Evolutionary conservation across 2,888 invertebrate genomes (phyloP).

Genomic region (Acanthoscelides obtectus): DNA sequence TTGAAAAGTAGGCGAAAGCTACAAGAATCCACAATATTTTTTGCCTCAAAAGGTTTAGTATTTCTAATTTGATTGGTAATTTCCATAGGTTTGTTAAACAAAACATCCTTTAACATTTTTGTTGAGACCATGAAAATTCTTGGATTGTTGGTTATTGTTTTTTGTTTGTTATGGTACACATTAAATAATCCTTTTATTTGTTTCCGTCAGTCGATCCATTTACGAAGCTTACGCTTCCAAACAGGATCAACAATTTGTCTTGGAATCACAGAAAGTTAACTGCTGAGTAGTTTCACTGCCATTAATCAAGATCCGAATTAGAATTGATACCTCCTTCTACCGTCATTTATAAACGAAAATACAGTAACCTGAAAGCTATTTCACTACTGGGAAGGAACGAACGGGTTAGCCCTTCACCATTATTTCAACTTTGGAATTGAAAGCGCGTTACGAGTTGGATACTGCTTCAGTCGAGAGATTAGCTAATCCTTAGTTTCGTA

Average conservation of each 20-base stretch:
- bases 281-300: neutral
- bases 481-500: too few relatives aligned
- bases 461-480: neutral
- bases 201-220: too few relatives aligned
- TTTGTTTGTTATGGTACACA: too few relatives aligned
- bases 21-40: too few relatives aligned
- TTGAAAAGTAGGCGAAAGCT: too few relatives aligned
- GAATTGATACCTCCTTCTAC: neutral
- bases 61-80: too few relatives aligned
- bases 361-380: neutral
- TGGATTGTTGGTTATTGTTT: too few relatives aligned
- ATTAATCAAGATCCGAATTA: neutral
- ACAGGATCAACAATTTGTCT: neutral
- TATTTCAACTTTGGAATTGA: neutral
- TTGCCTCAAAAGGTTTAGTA: too few relatives aligned
- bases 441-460: neutral
- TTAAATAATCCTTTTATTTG: too few relatives aligned
- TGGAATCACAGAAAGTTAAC: neutral
- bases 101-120: too few relatives aligned
- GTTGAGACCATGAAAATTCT: too few relatives aligned
- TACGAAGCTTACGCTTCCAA: neutral
- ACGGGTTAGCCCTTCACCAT: neutral
- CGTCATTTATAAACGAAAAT: neutral
- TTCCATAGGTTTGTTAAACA: too few relatives aligned
- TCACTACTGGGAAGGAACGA: neutral